Percentiles rank a stretch among this genome's conserved stretches.
phyloP scores from a whole-genome alignment of 1,140 invertebrate genomes.

The Dinoponera quadriceps region DNA sequence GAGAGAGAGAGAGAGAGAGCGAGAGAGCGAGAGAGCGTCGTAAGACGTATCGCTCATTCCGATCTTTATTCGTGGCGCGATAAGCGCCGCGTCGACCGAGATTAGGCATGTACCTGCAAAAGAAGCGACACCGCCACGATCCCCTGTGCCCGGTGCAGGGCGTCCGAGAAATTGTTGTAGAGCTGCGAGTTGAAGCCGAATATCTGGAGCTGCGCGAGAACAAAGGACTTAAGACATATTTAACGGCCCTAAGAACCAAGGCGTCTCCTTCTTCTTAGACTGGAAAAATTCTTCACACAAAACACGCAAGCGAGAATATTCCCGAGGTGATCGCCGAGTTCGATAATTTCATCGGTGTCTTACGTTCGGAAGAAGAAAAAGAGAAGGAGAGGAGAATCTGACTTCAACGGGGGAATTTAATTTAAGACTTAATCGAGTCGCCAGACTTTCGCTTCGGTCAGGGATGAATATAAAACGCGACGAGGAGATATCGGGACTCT shows the following conservation, averaged over 20 bases:
- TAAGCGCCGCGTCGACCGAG: slow-evolving; percentile 51
- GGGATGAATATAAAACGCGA: neutral
- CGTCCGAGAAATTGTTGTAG: slow-evolving; percentile 96
- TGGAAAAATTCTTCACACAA: too few species aligned
- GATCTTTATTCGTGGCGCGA: slow-evolving; percentile 66
- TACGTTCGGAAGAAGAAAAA: too few species aligned
- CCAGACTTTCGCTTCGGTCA: slow-evolving; percentile 2
- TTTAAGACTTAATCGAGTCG: neutral
- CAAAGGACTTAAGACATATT: slow-evolving; percentile 52
- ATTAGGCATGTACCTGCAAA: slow-evolving; percentile 90
- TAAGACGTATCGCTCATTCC: slow-evolving; percentile 71
- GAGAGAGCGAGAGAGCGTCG: slow-evolving; percentile 53
- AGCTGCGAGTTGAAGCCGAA: slow-evolving; percentile 97
- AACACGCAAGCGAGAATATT: too few species aligned
- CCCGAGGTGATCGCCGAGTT: too few species aligned
- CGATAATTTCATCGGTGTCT: too few species aligned
- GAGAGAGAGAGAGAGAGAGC: neutral
- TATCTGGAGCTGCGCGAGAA: slow-evolving; percentile 94
- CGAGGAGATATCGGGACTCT: neutral
- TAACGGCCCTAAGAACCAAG: neutral
- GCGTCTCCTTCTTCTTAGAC: neutral
- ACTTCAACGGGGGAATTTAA: neutral
- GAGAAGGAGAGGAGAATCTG: too few species aligned
- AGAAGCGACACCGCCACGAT: slow-evolving; percentile 95
- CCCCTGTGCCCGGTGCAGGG: slow-evolving; percentile 94